These are phyloP conservation scores for Chaunax sp. DNA, from an alignment of 2,797 vertebrate genomes.

Conservation along the genomic window DNA sequence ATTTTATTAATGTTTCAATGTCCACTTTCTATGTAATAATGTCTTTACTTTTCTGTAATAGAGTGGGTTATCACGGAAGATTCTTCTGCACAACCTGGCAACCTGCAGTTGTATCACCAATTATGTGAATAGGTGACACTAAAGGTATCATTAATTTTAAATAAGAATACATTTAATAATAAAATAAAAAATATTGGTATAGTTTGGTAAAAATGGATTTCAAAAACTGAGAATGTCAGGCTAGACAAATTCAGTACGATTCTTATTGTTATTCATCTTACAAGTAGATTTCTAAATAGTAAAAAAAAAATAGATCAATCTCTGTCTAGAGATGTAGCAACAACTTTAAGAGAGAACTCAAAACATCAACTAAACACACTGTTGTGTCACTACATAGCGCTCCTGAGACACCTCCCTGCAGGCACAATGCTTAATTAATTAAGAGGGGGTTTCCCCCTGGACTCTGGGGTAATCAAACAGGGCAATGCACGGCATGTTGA, in stretches of 20 bases:
- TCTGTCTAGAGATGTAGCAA: background rate
- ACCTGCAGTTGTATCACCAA: background rate
- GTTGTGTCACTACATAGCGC: conserved; percentile 21
- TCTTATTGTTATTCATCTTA: background rate
- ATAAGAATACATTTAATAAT: too few relatives aligned
- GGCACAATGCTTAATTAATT: conserved; percentile 82
- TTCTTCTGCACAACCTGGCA: background rate
- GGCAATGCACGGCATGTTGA: conserved; percentile 78
- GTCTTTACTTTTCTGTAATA: background rate
- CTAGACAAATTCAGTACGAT: background rate
- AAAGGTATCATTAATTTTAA: background rate
- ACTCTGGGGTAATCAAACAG: conserved; percentile 86
- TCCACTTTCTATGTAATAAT: background rate
- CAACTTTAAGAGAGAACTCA: conserved; percentile 30
- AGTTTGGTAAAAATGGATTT: background rate
- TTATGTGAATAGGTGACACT: background rate
- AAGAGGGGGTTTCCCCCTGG: conserved; percentile 68
- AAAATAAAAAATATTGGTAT: too few relatives aligned
- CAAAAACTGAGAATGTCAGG: background rate
- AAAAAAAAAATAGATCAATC: background rate
- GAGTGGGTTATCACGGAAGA: background rate
- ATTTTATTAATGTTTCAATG: too few relatives aligned
- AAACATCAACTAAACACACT: conserved; percentile 43
- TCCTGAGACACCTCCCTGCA: conserved; percentile 44
- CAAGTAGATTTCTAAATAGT: background rate